Base-by-base conservation (phyloP, 2,888 invertebrate species). In the Sialis fuliginosa region DNA sequence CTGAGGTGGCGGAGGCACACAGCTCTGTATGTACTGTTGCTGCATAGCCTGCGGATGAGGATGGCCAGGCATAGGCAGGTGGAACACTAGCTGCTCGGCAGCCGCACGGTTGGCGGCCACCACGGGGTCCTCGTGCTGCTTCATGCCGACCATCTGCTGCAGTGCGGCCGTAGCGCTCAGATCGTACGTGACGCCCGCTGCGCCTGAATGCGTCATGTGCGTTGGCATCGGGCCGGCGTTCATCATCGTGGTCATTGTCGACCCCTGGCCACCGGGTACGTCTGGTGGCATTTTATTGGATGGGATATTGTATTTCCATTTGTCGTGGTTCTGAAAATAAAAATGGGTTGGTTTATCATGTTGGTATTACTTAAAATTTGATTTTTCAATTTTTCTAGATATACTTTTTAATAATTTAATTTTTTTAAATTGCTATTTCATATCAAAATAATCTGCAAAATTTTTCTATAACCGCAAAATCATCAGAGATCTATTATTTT, bases 291-390 rank as follows among this genome's bases (percentile, higher is more conserved):
- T 67, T 74, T 66, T 66, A 68, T 69, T 68, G 72, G 61, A 67
- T 61, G 75, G 62, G 58, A 78, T 68, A 62, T 81, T 74, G 66
- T 81, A 84, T 64, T 85, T 86, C 85, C 86, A 87, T 71, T 86
- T 87, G 69, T 86, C 86, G 65, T 81, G 83, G 66, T 77, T 83
- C 84, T 86, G 71, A 49, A 79, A 75, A 52, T 43, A 54, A 55
- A 48, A 50, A 50, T 50, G 34, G 51, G 51, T 13, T 31, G 1
- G 31, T 12, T 37, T n/a, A 22, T 22, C 4, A 4, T 22, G 22
- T 22, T 22, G 4, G 4, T 22, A 22, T 22, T 22, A 22, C 22
- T 22, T 22, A 22, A 22, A 22, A 22, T 22, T 22, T 22, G 22
- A 22, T 2, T 22, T 22, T 22, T 22, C 22, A 22, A 22, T 22